Evolutionary conservation across 1,140 invertebrate genomes (phyloP).

Genomic region (Pogonomyrmex californicus): DNA sequence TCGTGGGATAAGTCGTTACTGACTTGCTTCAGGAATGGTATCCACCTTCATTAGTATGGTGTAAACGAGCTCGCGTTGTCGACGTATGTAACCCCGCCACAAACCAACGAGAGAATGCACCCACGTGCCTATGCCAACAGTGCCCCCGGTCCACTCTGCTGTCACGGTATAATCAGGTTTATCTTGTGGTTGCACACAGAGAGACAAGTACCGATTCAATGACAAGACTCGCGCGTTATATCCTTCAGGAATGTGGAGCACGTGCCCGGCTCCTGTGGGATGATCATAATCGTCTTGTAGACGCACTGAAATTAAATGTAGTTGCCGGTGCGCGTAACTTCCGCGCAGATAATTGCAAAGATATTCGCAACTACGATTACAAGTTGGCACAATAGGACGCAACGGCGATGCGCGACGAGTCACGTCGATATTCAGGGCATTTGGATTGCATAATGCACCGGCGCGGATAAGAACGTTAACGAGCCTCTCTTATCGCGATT

Average conservation of each 20-base stretch:
- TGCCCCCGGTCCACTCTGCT: slow-evolving; percentile 65
- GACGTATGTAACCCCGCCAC: slow-evolving; percentile 56
- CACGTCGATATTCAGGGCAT: slow-evolving; percentile 7
- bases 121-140: slow-evolving; percentile 65
- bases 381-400: neutral
- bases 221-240: slow-evolving; percentile 64
- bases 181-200: slow-evolving; percentile 74
- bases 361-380: neutral
- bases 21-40: slow-evolving; percentile 45
- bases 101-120: slow-evolving; percentile 62
- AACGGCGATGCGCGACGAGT: neutral
- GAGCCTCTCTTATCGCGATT: neutral
- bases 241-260: slow-evolving; percentile 65
- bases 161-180: slow-evolving; percentile 73
- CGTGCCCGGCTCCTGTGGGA: slow-evolving; percentile 4
- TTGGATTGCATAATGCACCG: slow-evolving; percentile 18
- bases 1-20: slow-evolving; percentile 55
- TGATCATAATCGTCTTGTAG: slow-evolving; percentile 59
- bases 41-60: slow-evolving; percentile 59
- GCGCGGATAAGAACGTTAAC: slow-evolving; percentile 17
- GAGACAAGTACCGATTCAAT: slow-evolving; percentile 64
- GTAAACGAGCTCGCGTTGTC: slow-evolving; percentile 70
- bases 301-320: slow-evolving; percentile 44
- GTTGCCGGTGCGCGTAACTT: slow-evolving; percentile 18
- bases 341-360: slow-evolving; percentile 21